Base-by-base conservation (phyloP, 2,113 vertebrate species). In the Pluvianellus socialis region DNA sequence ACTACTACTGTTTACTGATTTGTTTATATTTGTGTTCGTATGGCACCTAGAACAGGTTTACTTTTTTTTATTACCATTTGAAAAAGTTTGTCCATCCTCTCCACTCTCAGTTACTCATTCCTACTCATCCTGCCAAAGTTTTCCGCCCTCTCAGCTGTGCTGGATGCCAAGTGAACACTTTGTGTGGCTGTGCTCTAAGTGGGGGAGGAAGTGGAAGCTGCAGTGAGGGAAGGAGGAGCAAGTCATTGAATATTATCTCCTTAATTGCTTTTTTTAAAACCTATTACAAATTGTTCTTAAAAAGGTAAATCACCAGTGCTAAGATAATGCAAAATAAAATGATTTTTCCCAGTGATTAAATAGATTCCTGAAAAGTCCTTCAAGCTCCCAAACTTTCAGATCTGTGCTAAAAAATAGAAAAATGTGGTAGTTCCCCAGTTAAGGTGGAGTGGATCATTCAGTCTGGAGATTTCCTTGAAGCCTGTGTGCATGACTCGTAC, bases 61-160 rank as follows among this genome's bases (percentile, higher is more conserved):
- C 38, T 38, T 65, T 53, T 63, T 79, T 83, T 59, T 65, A 26
- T 75, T 85, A 17, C 52, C 40, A 8, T 85, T 80, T 89, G 77
- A 79, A 92, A 80, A 88, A 77, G 23, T 81, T 91, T 90, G 35
- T 92, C 53, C 44, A 53, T 82, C 49, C 50, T 42, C 32, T 90
- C 21, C 35, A 24, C 30, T 74, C 55, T 73, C 71, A 66, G 63
- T 90, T 90, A 90, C 33, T 86, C 52, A 85, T 94, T 95, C 12
- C n/a, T 95, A 35, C 33, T 89, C 66, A 85, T 93, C 58, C 73
- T 96, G 87, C 56, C 84, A 88, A 89, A 95, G 84, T 95, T 96
- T 93, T 90, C 70, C 85, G 79, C 40, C 27, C 84, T 92, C 91
- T 94, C 76, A 90, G 70, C 66, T 82, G 58, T 65, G 87, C 56